Conservation (phyloP, 92 coral and sea anemone species). For the Zoanthus sociatus region DNA sequence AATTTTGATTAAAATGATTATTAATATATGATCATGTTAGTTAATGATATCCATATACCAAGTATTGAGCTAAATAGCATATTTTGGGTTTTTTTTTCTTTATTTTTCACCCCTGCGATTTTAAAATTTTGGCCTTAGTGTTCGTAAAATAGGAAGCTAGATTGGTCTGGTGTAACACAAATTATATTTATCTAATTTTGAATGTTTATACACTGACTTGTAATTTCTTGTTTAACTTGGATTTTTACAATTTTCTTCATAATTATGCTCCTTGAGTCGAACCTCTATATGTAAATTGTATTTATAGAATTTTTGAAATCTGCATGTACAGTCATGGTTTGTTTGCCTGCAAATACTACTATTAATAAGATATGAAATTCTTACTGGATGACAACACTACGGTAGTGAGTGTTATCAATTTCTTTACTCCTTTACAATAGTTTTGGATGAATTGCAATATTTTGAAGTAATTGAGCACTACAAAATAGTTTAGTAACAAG, state of each 20-base stretch:
- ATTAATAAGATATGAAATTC: not conserved
- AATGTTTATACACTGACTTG: not conserved
- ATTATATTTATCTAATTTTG: not conserved
- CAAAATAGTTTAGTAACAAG: not conserved
- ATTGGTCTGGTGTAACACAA: too few relatives aligned
- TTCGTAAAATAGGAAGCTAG: too few relatives aligned
- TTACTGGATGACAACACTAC: not conserved
- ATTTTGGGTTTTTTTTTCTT: too few relatives aligned
- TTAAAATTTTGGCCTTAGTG: too few relatives aligned
- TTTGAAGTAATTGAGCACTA: not conserved
- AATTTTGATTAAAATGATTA: too few relatives aligned
- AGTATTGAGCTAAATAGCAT: too few relatives aligned
- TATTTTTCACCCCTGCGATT: too few relatives aligned
- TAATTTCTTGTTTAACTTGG: not conserved
- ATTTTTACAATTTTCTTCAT: constrained; percentile 17
- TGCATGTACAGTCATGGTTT: not conserved
- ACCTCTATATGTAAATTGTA: constrained; percentile 25
- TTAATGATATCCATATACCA: too few relatives aligned
- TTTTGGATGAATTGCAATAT: not conserved
- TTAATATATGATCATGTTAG: too few relatives aligned
- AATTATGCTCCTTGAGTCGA: not conserved
- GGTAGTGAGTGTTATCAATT: not conserved
- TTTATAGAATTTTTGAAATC: constrained; percentile 9
- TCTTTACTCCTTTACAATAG: not conserved
- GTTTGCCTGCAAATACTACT: not conserved